Percentiles rank a stretch among this genome's conserved stretches.
These are phyloP conservation scores for Telenomus remus DNA, from an alignment of 1,140 invertebrate genomes.

Conservation along the genomic window DNA sequence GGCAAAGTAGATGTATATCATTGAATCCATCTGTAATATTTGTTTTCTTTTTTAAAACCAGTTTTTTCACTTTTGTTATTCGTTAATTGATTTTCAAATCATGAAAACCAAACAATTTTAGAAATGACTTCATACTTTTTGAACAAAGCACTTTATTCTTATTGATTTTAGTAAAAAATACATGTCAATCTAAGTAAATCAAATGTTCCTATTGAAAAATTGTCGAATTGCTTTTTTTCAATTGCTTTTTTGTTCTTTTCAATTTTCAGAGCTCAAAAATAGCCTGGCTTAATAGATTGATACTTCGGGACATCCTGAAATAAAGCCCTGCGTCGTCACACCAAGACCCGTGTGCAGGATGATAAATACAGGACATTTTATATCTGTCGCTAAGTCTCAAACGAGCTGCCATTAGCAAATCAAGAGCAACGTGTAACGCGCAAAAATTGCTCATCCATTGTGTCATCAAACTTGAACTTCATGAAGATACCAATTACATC, in stretches of 20 bases:
- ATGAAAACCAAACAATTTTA: too few relatives aligned
- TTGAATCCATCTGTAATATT: constrained; percentile 63
- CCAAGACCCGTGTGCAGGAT: constrained; percentile 36
- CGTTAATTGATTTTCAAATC: too few relatives aligned
- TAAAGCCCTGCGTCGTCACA: constrained; percentile 37
- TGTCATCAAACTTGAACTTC: constrained; percentile 43
- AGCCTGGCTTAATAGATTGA: neutral
- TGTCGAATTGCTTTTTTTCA: too few relatives aligned
- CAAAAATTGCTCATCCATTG: constrained; percentile 56
- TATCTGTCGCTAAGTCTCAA: constrained; percentile 35
- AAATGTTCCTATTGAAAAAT: too few relatives aligned
- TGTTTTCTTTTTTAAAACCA: neutral
- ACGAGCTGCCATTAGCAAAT: constrained; percentile 56
- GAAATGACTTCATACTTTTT: too few relatives aligned
- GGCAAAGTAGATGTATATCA: constrained; percentile 26
- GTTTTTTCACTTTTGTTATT: too few relatives aligned
- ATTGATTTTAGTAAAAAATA: too few relatives aligned
- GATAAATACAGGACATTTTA: constrained; percentile 51
- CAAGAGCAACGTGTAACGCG: constrained; percentile 50
- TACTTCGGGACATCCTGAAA: constrained; percentile 7
- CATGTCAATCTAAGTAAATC: too few relatives aligned
- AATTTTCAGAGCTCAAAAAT: too few relatives aligned
- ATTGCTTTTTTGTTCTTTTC: too few relatives aligned
- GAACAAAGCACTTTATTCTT: too few relatives aligned
- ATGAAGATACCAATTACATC: constrained; percentile 57